These are phyloP conservation scores for Glomeris maerens DNA, from an alignment of 1,140 invertebrate genomes.

Conservation along the genomic window DNA sequence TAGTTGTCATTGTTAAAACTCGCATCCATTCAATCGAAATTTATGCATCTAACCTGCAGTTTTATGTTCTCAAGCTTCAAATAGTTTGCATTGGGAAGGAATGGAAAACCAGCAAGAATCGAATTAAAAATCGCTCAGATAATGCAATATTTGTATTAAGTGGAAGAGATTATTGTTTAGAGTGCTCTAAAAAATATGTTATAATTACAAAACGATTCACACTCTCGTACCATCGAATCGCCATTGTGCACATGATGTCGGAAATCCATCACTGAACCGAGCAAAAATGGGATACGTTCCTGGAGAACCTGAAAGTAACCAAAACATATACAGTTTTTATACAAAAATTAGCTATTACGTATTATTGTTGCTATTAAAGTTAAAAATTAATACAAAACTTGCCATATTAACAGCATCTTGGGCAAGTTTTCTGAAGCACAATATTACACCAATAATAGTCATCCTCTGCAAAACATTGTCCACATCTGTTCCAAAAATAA, in stretches of 20 bases:
- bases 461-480: conserved; percentile 90
- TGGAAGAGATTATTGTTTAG: not conserved
- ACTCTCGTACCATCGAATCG: conserved; percentile 58
- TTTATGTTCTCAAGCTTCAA: not conserved
- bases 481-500: conserved; percentile 42
- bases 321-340: conserved; percentile 2
- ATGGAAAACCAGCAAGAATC: not conserved
- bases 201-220: conserved; percentile 5
- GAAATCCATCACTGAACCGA: conserved; percentile 89
- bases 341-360: not conserved
- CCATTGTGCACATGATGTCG: conserved; percentile 79
- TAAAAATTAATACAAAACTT: conserved; percentile 18
- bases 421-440: conserved; percentile 83
- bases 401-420: conserved; percentile 90
- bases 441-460: conserved; percentile 94
- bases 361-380: not conserved
- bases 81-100: not conserved
- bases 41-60: conserved; percentile 1
- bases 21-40: not conserved
- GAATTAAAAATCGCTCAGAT: not conserved
- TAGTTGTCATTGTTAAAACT: not conserved
- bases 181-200: not conserved
- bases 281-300: conserved; percentile 87
- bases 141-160: not conserved
- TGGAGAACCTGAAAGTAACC: conserved; percentile 44